Base-by-base conservation (phyloP, 2,113 vertebrate genomes). In the Falco punctatus region DNA sequence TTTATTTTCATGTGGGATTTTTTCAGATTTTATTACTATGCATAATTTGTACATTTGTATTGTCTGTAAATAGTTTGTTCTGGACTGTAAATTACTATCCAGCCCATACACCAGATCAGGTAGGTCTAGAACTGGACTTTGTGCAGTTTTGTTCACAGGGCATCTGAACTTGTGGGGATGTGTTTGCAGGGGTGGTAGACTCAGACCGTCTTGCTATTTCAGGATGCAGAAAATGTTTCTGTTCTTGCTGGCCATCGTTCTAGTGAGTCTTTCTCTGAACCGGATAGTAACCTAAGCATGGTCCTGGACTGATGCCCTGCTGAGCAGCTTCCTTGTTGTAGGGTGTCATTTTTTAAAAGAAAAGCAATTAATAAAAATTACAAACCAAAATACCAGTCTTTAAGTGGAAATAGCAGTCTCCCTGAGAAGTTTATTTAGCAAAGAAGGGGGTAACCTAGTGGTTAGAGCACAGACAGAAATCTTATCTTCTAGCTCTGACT, bases 381-480 rank as follows among this genome's bases (percentile, higher is more conserved):
- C 40, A 23, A 71, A 70, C 1, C 38, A 35, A 80, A 65, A 13
- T 30, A n/a, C 12, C 20, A 24, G 40, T 44, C 30, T 80, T 67
- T 27, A 44, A 69, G 61, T 57, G 54, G 38, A 64, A 86, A 24
- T 82, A 73, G 33, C 35, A 54, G 19, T 20, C 74, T 85, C 7
- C 21, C 21, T 49, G 78, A 33, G 48, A 22, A 69, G 42, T 95
- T 82, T 82, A 62, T 92, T 90, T 82, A 82, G 66, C 46, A 86
- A 95, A 86, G 83, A 81, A 96, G 74, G 66, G 74, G 66, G 85
- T 94, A 95, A 75, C 71, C 46, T 85, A 51, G 42, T 92, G 81
- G 73, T 80, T 95, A 82, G 58, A 95, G 51, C 58, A 75, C 48
- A 82, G 78, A 58, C 70, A 82, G 92, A 91, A 96, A 90, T 95